phyloP scores from a whole-genome alignment of 2,797 vertebrate genomes.

The Ctenosaura bakeri region DNA sequence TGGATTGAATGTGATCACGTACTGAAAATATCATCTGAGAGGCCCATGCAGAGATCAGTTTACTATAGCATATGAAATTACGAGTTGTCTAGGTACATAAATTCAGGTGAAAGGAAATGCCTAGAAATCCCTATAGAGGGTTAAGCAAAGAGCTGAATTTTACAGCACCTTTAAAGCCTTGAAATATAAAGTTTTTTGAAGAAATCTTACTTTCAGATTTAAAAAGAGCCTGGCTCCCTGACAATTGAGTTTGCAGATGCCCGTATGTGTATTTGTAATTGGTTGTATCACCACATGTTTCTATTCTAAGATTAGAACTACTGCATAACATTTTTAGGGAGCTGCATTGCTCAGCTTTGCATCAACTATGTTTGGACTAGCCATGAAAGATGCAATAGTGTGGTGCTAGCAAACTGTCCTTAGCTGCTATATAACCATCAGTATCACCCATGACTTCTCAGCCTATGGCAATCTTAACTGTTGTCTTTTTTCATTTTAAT shows the following conservation, averaged over 20 bases:
- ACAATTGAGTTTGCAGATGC: slow-evolving; percentile 4
- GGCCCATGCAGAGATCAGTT: background rate
- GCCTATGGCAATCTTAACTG: background rate
- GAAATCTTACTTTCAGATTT: background rate
- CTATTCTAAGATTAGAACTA: slow-evolving; percentile 27
- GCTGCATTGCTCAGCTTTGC: slow-evolving; percentile 5
- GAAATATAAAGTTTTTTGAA: background rate
- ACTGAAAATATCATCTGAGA: background rate
- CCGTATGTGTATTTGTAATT: slow-evolving; percentile 13
- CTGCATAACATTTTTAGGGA: background rate
- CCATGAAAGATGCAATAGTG: background rate
- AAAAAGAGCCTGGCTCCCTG: background rate
- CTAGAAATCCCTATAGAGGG: background rate
- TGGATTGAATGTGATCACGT: background rate
- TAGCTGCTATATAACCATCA: background rate
- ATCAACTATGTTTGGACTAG: background rate
- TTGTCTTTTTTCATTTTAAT: background rate
- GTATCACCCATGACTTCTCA: background rate
- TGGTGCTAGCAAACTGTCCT: background rate
- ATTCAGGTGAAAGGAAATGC: background rate
- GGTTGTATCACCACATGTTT: background rate
- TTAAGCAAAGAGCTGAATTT: background rate
- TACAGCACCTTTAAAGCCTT: background rate
- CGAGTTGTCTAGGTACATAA: background rate
- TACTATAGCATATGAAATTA: background rate